Evolutionary conservation across 2,797 vertebrate species (phyloP), one percentile per base, ranked within the genome.

Genomic region (Chelon auratus): DNA sequence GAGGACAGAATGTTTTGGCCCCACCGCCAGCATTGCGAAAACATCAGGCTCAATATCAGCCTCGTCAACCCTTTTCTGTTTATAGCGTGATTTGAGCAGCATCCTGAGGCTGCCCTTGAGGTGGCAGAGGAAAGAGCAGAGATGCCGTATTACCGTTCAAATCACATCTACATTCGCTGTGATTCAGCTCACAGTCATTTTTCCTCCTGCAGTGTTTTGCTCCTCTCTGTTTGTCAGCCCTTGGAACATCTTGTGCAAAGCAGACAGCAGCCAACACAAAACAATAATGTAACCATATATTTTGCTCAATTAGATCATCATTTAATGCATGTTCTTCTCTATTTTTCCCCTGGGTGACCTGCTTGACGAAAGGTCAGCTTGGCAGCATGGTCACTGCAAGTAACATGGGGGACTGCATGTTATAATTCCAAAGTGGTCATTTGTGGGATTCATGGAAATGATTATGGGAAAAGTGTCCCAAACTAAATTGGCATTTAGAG

Each of bases 341-440:
- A 80, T 65, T 68, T 26, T 26, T 26, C 24, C 24, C 3, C 24
- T 22, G 22, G 22, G 22, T 22, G 22, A 22, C 22, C 22, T 22
- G 22, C 22, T 75, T 65, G 57, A 85, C 74, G 68, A 88, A 89
- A 89, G 78, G 82, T 89, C 86, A 78, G 47, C 62, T 43, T 66
- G 48, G 77, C 60, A 68, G 79, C 68, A 74, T 75, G 66, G 64
- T 70, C 43, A 57, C 59, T 48, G 12, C 43, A 78, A 64, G 68
- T 70, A 57, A 64, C 75, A 77, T 63, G 50, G 67, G 71, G 73
- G 70, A 73, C 78, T 74, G 64, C 77, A 37, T 51, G 55, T 54
- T 75, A 52, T 63, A 60, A 59, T 78, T 68, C 70, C 54, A 67
- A 65, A 77, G 54, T 69, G 54, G 30, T 77, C 66, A 68, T 67